Base-by-base conservation (phyloP, 2,113 vertebrate species). In the Condylura cristata region DNA sequence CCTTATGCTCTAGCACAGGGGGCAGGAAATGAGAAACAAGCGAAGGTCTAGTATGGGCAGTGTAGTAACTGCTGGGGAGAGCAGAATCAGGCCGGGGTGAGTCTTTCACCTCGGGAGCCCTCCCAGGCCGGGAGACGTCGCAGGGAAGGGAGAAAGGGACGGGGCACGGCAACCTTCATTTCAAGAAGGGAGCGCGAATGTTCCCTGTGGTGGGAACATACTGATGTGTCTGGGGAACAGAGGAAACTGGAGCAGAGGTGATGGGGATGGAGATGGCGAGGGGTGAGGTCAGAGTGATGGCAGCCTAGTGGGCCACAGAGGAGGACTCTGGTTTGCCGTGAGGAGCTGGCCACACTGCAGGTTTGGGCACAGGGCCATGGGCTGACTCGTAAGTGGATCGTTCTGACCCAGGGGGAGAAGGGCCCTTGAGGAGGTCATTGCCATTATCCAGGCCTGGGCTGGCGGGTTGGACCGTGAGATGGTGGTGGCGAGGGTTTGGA, bases 401-500 rank as follows among this genome's bases (percentile, higher is more conserved):
- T 14, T n/a, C 39, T 53, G 24, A 20, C 63, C 78, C 51, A 24
- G 32, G 28, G 68, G 14, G 6, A 37, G 44, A 87, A 53, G 63
- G 70, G 37, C 18, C 8, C 61, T 46, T 22, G 32, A 53, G 80
- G 46, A 34, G 39, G 18, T 37, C 9, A 10, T 41, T 10, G 26
- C 68, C 26, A 26, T 17, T 65, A 63, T 24, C 51, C 61, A 51
- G 46, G 58, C 56, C 13, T 48, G 74, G n/a, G 61, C 24, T n/a
- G 56, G 51, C 3, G 0, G 17, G 9, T 5, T 39, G 46, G 51
- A 12, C 18, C 3, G 1, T 4, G 58, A 32, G 26, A 22, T 39
- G 2, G 22, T 17, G 51, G 32, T 8, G 17, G 39, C 37, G 18
- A 22, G 24, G 18, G 51, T 58, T 44, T 20, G 14, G 37, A 7